A percentile compares a stretch with the other conserved stretches of the same genome.
Conservation (phyloP, 2,113 vertebrate species). For the Progne subis region DNA sequence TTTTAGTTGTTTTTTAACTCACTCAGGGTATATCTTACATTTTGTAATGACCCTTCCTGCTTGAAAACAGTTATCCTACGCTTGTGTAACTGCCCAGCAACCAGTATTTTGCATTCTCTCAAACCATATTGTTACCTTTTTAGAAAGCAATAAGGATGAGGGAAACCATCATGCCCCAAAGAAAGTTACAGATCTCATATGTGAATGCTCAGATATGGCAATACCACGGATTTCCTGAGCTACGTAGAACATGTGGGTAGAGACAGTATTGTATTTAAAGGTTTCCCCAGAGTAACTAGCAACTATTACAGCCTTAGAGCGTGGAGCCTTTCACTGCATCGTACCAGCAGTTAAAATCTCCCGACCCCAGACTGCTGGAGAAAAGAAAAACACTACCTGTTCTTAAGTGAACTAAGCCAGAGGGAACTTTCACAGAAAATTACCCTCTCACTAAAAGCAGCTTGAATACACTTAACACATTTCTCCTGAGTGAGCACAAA, state of each 20-base stretch:
- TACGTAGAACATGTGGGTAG: not conserved
- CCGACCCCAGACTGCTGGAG: not conserved
- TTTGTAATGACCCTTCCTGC: not conserved
- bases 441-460: not conserved
- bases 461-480: not conserved
- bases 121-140: not conserved
- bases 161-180: not conserved
- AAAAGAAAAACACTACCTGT: not conserved
- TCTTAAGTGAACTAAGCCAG: not conserved
- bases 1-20: not conserved
- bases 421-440: not conserved
- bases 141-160: not conserved
- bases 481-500: not conserved
- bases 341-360: not conserved
- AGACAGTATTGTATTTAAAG: not conserved
- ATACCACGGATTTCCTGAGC: not conserved
- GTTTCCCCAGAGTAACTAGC: not conserved
- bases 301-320: not conserved
- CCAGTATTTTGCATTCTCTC: not conserved
- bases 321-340: not conserved
- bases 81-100: not conserved
- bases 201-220: not conserved
- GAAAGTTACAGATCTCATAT: not conserved
- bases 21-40: fast-evolving
- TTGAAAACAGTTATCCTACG: not conserved